These are phyloP conservation scores for Eutrigla gurnardus DNA, from an alignment of 2,797 vertebrate species.

Conservation along the genomic window DNA sequence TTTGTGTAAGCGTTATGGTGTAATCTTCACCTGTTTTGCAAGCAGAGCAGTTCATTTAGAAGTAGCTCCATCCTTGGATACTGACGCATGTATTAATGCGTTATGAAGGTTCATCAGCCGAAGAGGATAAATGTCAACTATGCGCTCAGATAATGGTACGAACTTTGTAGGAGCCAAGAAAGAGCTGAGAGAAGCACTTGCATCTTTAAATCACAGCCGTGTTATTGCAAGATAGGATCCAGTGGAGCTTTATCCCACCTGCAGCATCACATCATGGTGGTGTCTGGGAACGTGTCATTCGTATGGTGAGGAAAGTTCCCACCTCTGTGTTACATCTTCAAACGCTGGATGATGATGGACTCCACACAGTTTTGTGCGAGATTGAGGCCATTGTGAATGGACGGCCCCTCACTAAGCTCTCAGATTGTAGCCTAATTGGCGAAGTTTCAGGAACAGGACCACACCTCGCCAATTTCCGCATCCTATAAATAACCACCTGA, in stretches of 20 bases:
- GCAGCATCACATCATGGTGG: slow-evolving; percentile 4
- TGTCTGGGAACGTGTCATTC: background rate
- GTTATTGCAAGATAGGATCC: background rate
- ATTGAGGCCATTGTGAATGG: background rate
- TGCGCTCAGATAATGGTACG: background rate
- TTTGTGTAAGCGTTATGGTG: background rate
- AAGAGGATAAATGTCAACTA: background rate
- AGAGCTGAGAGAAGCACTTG: background rate
- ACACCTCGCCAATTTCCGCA: too few relatives aligned
- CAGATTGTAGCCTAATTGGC: too few relatives aligned
- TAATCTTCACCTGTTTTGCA: slow-evolving; percentile 5
- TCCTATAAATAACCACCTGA: too few relatives aligned
- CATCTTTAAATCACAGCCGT: background rate
- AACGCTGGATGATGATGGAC: slow-evolving; percentile 2
- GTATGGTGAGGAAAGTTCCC: background rate
- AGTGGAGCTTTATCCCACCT: slow-evolving; percentile 3
- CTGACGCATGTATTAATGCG: background rate
- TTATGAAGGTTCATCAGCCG: background rate
- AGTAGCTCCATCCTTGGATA: background rate
- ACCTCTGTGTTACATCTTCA: background rate
- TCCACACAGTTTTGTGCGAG: background rate
- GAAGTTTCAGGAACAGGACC: too few relatives aligned
- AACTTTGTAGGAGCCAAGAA: slow-evolving; percentile 2
- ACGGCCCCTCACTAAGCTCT: background rate
- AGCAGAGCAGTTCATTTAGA: background rate